Percentiles rank a stretch among this genome's conserved stretches.
Conservation (phyloP, 2,888 invertebrate species). For the Laothoe populi region DNA sequence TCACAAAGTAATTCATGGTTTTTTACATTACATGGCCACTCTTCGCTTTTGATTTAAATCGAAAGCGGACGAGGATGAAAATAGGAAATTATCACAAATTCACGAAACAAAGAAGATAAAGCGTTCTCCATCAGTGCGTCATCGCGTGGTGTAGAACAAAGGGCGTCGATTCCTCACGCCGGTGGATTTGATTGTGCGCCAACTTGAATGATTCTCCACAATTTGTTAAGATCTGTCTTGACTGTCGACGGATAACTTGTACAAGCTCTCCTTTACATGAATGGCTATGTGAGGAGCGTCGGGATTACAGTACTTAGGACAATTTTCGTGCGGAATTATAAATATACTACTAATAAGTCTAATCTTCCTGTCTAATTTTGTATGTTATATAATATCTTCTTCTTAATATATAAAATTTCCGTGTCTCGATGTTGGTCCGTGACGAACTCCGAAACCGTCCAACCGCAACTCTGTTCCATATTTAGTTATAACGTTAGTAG, state of each 20-base stretch:
- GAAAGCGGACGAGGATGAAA: no score
- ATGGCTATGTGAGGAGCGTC: not conserved
- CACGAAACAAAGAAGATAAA: not conserved
- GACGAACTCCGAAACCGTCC: no score
- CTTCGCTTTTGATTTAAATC: no score
- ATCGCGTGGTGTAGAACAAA: slow-evolving; percentile 10
- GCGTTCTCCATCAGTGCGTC: not conserved
- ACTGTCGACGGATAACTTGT: not conserved
- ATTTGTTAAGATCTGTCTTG: not conserved
- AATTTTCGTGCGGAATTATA: not conserved
- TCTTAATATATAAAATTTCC: no score
- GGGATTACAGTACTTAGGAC: not conserved
- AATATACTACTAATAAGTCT: no score
- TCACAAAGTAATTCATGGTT: no score
- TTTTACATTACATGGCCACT: no score
- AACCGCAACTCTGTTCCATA: no score
- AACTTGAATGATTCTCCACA: slow-evolving; percentile 13
- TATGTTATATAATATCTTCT: no score
- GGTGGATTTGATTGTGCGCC: slow-evolving; percentile 6
- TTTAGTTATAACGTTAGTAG: no score
- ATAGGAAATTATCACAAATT: not conserved
- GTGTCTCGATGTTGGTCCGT: no score
- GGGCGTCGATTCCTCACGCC: not conserved
- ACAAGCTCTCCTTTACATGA: not conserved
- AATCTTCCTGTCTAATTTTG: no score